Evolutionary conservation across 2,797 vertebrate genomes (phyloP), one percentile per base, ranked within the genome.

Genomic region (Trematomus bernacchii): DNA sequence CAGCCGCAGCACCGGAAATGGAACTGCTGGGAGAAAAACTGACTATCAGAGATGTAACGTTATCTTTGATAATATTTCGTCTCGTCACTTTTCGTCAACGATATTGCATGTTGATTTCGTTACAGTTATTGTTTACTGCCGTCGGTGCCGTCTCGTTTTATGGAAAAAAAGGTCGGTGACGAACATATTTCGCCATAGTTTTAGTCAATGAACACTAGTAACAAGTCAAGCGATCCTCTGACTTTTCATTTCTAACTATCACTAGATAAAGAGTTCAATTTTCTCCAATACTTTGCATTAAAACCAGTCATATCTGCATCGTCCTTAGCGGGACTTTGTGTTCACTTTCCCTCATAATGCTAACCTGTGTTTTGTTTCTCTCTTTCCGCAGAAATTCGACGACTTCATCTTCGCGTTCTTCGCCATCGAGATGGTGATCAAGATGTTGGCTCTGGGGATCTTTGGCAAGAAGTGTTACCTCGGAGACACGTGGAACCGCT

Each of bases 371-470:
- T 63, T 60, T 63, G 10, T 79, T 3, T 73, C 2, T 79, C 1
- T 86, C 40, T 47, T 1, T 71, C 1, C 60, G 43, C 89, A n/a
- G 97, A 95, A 95, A 77, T 98, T 98, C 10, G 97, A 98, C 13
- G 96, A 99, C 93, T 99, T 99, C 94, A 99, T 99, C 95, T 99
- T 99, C 91, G 97, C 98, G 47, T 99, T 99, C 95, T 99, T 99
- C 27, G 98, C 98, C 0, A 96, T 99, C 90, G 98, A 99, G 94
- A 99, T 99, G 98, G 96, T 99, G 10, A 95, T 99, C 85, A 99
- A 99, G 93, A 99, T 99, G 98, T 96, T 99, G 2, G 98, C 98
- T 0, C 92, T 99, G 91, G 98, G 98, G 77, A 98, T 99, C 89
- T 98, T 99, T 71, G 98, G 98, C 76, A 98, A 99, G 94, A 98